Base-by-base conservation (phyloP, 2,888 invertebrate genomes). In the Anodontia alba region DNA sequence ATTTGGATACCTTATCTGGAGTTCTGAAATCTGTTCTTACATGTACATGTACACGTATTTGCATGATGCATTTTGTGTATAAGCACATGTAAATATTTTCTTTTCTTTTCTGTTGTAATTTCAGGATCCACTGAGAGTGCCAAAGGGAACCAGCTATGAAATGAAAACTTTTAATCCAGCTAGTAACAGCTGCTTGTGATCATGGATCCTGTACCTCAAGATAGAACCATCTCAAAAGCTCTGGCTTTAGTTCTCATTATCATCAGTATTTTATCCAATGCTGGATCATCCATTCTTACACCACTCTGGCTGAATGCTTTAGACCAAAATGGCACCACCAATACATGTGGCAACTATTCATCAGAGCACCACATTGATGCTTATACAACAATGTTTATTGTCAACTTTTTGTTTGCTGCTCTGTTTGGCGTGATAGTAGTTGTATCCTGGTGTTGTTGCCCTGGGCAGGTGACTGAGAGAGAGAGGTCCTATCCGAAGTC, bases 271-370 rank as follows among this genome's bases (percentile, higher is more conserved):
- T 15, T 79, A 33, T 62, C 62, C 33, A 62, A 33, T 33, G 31
- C 88, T 12, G 78, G 78, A 12, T 83, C 87, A 2, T 85, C 87
- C 8, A 86, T 89, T 26, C 72, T 86, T 0, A 89, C 88, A 0
- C 88, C 88, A 17, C 46, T 89, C 33, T 89, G 88, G 88, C 67
- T 87, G 10, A 85, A 89, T 51, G 80, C 62, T 29, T 33, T 62
- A 20, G 62, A 62, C 33, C 33, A 62, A 20, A 62, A 20, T 62
- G 62, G 62, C 5, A 71, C 62, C 51, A 49, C 42, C 15, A 49
- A 62, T 49, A 66, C 38, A 12, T 80, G 80, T 71, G 51, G 54
- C 33, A 31, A 49, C 8, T 31, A 38, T 26, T 23, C 36, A 20
- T 73, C 76, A 15, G 73, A 66, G 33, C 71, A 77, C 15, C 82